These are phyloP conservation scores for Zonitis immaculata DNA, from an alignment of 2,888 invertebrate genomes.

Conservation along the genomic window DNA sequence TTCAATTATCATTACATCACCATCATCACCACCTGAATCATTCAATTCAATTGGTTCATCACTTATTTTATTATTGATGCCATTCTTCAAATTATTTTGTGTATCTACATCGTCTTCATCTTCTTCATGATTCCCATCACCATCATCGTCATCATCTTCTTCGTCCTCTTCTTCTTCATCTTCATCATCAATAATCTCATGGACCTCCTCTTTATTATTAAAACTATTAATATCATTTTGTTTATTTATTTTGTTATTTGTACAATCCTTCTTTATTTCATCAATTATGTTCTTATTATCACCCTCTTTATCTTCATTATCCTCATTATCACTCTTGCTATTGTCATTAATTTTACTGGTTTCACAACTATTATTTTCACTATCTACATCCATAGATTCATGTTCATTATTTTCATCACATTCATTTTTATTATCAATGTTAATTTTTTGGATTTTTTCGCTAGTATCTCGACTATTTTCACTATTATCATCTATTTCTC, in stretches of 20 bases:
- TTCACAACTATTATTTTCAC: slow-evolving; percentile 27
- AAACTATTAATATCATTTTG: slow-evolving; percentile 24
- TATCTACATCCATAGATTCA: slow-evolving; percentile 39
- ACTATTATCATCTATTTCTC: slow-evolving; percentile 33
- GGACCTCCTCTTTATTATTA: slow-evolving; percentile 28
- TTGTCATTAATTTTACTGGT: slow-evolving; percentile 2
- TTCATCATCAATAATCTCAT: slow-evolving; percentile 35
- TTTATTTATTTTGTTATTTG: slow-evolving; percentile 16
- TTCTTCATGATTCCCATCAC: slow-evolving; percentile 14
- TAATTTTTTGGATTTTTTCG: slow-evolving; percentile 20
- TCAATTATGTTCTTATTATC: slow-evolving; percentile 18
- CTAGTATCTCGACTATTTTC: slow-evolving; percentile 28
- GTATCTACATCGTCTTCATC: slow-evolving; percentile 3
- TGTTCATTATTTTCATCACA: slow-evolving; percentile 1
- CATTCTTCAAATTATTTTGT: slow-evolving; percentile 9
- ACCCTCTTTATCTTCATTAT: slow-evolving; percentile 18
- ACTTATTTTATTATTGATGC: slow-evolving; percentile 5
- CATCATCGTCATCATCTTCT: slow-evolving; percentile 12
- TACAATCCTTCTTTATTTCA: slow-evolving; percentile 7
- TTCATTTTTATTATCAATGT: not conserved
- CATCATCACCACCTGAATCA: slow-evolving; percentile 38
- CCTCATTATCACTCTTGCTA: slow-evolving; percentile 5
- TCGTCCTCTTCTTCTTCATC: slow-evolving; percentile 23
- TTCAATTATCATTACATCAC: slow-evolving; percentile 44
- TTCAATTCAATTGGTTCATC: slow-evolving; percentile 39